These are phyloP conservation scores for Rhincodon typus DNA, from an alignment of 2,797 vertebrate species.

Conservation along the genomic window DNA sequence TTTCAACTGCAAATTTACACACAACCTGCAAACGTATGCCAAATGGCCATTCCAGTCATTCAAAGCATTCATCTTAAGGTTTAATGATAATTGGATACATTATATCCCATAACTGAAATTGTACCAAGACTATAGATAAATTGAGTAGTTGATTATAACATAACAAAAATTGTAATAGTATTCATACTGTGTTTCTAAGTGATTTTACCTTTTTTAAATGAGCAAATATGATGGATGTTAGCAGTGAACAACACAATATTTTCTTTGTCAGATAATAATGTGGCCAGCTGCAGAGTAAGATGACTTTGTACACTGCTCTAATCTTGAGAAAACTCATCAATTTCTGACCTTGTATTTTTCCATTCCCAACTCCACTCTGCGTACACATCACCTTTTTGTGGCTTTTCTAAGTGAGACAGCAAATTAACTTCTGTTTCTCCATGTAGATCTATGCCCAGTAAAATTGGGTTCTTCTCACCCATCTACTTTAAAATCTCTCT, in stretches of 20 bases:
- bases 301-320: background rate
- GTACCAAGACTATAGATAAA: background rate
- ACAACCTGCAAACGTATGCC: too few species aligned
- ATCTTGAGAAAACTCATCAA: background rate
- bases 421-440: background rate
- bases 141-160: too few species aligned
- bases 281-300: background rate
- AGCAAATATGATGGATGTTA: background rate
- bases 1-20: background rate
- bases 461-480: background rate
- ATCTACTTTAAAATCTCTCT: background rate
- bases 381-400: background rate
- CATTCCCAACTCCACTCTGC: background rate
- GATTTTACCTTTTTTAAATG: background rate
- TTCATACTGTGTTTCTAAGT: too few species aligned
- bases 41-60: background rate
- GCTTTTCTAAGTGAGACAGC: background rate
- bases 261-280: background rate
- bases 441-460: background rate
- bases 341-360: background rate
- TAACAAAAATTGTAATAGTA: too few species aligned
- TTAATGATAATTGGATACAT: background rate
- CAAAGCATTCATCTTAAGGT: background rate
- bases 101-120: background rate
- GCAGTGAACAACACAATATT: background rate